Evolutionary conservation across 1,140 invertebrate species (phyloP), one percentile per base, ranked within the genome.

Genomic region (Bombus turneri): DNA sequence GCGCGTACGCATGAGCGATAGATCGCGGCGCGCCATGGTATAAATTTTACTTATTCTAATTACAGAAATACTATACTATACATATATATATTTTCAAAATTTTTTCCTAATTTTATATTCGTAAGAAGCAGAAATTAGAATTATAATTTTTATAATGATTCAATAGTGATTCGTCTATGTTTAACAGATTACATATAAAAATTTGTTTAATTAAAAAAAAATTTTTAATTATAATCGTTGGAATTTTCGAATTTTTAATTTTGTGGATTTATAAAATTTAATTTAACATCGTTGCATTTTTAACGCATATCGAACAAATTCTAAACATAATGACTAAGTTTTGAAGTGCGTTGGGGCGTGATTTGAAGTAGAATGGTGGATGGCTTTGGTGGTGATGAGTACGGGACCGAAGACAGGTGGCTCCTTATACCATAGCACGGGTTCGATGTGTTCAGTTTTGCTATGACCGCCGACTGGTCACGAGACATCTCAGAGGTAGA

Each of bases 401-500:
- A 87, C 86, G 86, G 90, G 88, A 90, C 89, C 92, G 92, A 94
- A 93, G 93, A 92, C 92, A 93, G 85, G 86, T 87, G 88, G 86
- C 90, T 86, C 64, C 87, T 88, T 90, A 91, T 87, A 86, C 86
- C 87, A 87, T 86, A 88, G 86, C 90, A 87, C 71, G 90, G 68
- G 90, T 90, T 93, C 87, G 87, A 92, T 91, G 91, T 91, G 90
- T 88, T 94, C 94, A 95, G 94, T 95, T 94, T 94, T 94, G 89
- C 92, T 94, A 93, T 94, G 92, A 94, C 92, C 93, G 92, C 90
- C 91, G 93, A 86, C 88, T 91, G 91, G 90, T 92, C 87, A 91
- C 87, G 85, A 90, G 87, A 86, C 43, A 92, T 75, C 81, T 81
- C 82, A 53, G 53, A 75, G 66, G 34, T 57, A 62, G 57, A 69